Conservation (phyloP, 2,888 invertebrate genomes). For the Clepsis dumicolana region DNA sequence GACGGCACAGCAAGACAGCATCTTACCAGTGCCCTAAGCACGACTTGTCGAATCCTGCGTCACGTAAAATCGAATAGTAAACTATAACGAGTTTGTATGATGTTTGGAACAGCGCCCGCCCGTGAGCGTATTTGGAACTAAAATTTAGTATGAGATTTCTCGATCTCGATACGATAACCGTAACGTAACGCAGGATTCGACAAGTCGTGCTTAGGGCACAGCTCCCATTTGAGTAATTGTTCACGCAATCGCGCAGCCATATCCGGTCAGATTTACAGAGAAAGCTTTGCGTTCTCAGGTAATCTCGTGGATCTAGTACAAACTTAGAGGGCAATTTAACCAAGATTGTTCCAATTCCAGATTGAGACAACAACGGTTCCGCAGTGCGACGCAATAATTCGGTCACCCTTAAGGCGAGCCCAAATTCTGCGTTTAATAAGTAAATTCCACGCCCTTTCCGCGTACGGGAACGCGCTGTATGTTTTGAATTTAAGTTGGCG, state of each 20-base stretch:
- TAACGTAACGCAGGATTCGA: no score
- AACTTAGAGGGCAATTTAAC: conserved; percentile 28
- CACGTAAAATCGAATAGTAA: no score
- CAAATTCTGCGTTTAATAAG: conserved; percentile 60
- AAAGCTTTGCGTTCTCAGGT: conserved; percentile 16
- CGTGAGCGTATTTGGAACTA: no score
- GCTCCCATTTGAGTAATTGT: not conserved
- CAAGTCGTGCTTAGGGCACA: no score
- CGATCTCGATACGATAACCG: no score
- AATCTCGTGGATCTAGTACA: conserved; percentile 13
- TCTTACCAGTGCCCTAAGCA: no score
- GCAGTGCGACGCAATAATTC: conserved; percentile 71
- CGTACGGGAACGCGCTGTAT: conserved; percentile 33
- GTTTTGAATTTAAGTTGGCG: conserved; percentile 33
- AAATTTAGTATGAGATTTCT: no score
- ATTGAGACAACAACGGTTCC: conserved; percentile 58
- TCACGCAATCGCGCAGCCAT: not conserved
- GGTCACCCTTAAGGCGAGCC: conserved; percentile 55
- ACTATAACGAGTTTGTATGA: no score
- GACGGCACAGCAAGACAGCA: no score
- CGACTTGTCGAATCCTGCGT: no score
- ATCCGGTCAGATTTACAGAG: conserved; percentile 4
- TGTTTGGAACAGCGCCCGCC: no score
- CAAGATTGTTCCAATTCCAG: conserved; percentile 46
- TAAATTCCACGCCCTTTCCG: conserved; percentile 55